These are phyloP conservation scores for Dasyprocta punctata DNA, from an alignment of 2,113 vertebrate species.

Conservation along the genomic window DNA sequence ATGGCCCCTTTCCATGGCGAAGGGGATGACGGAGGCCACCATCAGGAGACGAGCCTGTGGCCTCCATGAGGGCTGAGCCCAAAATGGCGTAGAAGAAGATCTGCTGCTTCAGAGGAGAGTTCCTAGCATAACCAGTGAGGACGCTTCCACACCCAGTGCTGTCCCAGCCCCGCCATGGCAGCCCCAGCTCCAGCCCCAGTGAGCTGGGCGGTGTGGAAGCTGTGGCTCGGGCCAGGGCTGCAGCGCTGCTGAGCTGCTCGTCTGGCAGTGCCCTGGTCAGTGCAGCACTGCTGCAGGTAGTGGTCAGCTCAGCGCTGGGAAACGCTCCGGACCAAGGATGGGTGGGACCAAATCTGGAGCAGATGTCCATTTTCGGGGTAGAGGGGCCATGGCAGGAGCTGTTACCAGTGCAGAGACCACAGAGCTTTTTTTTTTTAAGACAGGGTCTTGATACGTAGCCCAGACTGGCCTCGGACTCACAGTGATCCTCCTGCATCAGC, in stretches of 20 bases:
- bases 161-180: slow-evolving; percentile 85
- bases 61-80: background rate
- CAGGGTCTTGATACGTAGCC: background rate
- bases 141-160: background rate
- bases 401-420: background rate
- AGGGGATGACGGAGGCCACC: background rate
- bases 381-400: slow-evolving; percentile 74
- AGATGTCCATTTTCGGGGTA: slow-evolving; percentile 90
- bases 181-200: slow-evolving; percentile 88
- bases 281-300: slow-evolving; percentile 78
- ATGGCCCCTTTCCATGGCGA: background rate
- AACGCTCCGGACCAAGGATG: slow-evolving; percentile 87
- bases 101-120: background rate
- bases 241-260: slow-evolving; percentile 65
- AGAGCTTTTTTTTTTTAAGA: background rate
- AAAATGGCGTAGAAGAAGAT: background rate
- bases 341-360: slow-evolving; percentile 90
- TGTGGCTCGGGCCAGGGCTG: slow-evolving; percentile 55
- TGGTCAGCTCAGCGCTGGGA: slow-evolving; percentile 78
- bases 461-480: background rate
- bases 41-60: background rate
- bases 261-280: slow-evolving; percentile 54
- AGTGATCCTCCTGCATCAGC: background rate
- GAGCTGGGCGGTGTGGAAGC: no score
- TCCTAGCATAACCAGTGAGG: background rate